Evolutionary conservation across 2,888 invertebrate genomes (phyloP).

Genomic region (Watsonalla binaria): DNA sequence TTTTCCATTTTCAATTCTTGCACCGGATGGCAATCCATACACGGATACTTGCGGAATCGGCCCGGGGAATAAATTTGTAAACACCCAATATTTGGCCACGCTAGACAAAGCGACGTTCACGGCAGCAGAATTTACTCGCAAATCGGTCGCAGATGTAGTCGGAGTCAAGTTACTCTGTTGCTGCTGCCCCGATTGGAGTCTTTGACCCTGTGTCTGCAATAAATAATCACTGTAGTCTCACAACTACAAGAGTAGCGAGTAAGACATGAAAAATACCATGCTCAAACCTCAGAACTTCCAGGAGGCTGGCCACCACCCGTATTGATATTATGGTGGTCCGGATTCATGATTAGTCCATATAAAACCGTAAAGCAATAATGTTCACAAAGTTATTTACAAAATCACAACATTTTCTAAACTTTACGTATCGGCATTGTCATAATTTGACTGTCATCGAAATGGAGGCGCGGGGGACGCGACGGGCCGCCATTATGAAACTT

Average conservation of each 20-base stretch:
- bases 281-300: conserved; percentile 75
- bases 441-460: conserved; percentile 81
- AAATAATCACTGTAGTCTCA: conserved; percentile 33
- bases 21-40: conserved; percentile 81
- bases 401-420: conserved; percentile 67
- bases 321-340: conserved; percentile 76
- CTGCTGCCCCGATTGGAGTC: conserved; percentile 60
- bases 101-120: conserved; percentile 85
- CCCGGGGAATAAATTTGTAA: conserved; percentile 88
- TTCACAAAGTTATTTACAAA: conserved; percentile 54
- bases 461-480: conserved; percentile 83
- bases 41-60: conserved; percentile 87
- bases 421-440: conserved; percentile 74
- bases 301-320: conserved; percentile 79
- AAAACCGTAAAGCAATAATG: conserved; percentile 32
- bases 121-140: conserved; percentile 81
- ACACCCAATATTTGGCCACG: conserved; percentile 91
- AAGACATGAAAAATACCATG: conserved; percentile 32
- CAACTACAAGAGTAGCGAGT: conserved; percentile 29
- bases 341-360: conserved; percentile 68
- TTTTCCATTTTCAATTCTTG: conserved; percentile 81
- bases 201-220: conserved; percentile 63
- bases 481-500: conserved; percentile 81
- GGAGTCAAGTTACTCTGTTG: conserved; percentile 65
- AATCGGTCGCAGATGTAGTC: conserved; percentile 80